These are phyloP conservation scores for Vulpes ferrilata DNA, from an alignment of 2,113 vertebrate species.

Conservation along the genomic window DNA sequence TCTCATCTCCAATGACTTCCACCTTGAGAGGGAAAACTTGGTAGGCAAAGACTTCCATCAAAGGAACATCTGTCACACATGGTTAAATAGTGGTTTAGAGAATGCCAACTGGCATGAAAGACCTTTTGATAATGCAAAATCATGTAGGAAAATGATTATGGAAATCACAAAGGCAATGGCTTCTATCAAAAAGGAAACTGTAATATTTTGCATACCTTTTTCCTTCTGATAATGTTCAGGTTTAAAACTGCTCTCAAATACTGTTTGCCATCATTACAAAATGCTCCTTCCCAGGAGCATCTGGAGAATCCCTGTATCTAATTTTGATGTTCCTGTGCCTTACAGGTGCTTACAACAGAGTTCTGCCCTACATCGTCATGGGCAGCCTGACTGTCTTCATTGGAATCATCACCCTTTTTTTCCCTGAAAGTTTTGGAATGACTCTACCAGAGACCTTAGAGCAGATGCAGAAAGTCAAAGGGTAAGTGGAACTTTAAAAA, in stretches of 20 bases:
- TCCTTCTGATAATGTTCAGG: neutral
- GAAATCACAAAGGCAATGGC: neutral
- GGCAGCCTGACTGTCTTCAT: constrained; percentile 91
- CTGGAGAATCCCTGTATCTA: neutral
- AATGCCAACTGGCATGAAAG: neutral
- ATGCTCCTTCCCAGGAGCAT: neutral
- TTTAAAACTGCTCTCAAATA: neutral
- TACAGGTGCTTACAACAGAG: constrained; percentile 89
- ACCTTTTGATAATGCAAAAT: neutral
- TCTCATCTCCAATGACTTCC: neutral
- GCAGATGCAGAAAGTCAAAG: constrained; percentile 91
- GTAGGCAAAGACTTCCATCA: neutral
- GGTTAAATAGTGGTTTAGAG: neutral
- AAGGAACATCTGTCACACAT: neutral
- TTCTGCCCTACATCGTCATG: constrained; percentile 93
- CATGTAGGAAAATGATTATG: neutral
- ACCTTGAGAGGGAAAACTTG: neutral
- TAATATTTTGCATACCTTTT: neutral
- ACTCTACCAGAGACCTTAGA: constrained; percentile 91
- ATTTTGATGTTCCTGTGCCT: neutral
- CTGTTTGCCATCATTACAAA: neutral
- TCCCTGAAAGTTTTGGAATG: constrained; percentile 90
- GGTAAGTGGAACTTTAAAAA: constrained; percentile 85
- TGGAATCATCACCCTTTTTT: constrained; percentile 89
- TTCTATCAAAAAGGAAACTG: constrained; percentile 23